phyloP scores from a whole-genome alignment of 2,113 vertebrate genomes.

The Dolichotis patagonum region DNA sequence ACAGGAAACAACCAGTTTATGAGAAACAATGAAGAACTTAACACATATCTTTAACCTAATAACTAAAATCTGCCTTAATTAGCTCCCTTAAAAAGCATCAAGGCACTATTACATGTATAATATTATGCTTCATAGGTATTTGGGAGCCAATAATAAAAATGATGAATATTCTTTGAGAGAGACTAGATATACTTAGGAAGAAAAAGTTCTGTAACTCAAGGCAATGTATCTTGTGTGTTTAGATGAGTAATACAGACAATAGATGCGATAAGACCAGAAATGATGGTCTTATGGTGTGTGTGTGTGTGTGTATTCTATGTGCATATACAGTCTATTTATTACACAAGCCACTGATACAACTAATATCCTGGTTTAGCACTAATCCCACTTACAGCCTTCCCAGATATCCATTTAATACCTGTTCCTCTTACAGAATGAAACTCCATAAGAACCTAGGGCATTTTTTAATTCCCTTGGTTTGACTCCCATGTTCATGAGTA shows the following conservation, averaged over 20 bases:
- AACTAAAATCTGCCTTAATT: slow-evolving; percentile 10
- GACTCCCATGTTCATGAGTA: background rate
- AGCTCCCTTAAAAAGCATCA: background rate
- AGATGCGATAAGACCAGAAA: background rate
- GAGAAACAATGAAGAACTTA: background rate
- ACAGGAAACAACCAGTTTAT: background rate
- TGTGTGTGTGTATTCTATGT: background rate
- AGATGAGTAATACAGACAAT: background rate
- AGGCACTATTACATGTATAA: background rate
- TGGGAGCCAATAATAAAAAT: background rate
- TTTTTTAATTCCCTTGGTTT: background rate
- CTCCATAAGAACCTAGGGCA: background rate
- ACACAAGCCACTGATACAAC: too few species aligned
- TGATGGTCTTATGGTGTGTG: background rate
- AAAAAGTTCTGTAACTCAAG: background rate
- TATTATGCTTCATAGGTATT: background rate
- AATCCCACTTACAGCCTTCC: background rate
- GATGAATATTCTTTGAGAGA: background rate
- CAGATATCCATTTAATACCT: background rate
- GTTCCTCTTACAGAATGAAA: background rate
- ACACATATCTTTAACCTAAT: background rate
- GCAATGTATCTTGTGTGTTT: background rate
- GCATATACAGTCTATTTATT: background rate
- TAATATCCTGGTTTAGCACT: background rate
- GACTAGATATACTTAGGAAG: background rate